phyloP scores from a whole-genome alignment of 2,888 invertebrate species.

The Orchesellides sinensis region DNA sequence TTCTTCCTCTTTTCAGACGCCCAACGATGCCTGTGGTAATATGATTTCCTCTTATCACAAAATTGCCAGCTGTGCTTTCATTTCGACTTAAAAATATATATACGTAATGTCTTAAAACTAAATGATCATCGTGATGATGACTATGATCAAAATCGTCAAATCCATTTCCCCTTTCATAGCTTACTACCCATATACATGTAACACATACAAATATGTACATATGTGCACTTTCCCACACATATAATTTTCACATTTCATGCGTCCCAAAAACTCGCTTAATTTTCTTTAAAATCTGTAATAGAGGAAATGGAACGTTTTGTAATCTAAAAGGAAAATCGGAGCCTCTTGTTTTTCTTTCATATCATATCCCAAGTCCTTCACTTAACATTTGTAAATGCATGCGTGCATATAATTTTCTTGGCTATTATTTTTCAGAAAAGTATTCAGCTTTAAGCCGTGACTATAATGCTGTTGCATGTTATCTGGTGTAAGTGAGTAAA shows the following conservation, averaged over 20 bases:
- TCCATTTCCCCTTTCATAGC: constrained; percentile 19
- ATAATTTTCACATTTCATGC: constrained; percentile 35
- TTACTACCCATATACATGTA: not conserved
- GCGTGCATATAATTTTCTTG: not conserved
- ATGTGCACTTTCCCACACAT: not conserved
- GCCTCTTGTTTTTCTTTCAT: too few relatives aligned
- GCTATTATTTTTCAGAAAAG: not conserved
- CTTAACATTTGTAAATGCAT: not conserved
- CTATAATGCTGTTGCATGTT: constrained; percentile 7
- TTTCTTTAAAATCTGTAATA: constrained; percentile 14
- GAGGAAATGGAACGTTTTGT: not conserved
- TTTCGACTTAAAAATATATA: not conserved
- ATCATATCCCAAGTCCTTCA: not conserved
- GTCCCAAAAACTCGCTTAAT: not conserved
- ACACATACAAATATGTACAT: not conserved
- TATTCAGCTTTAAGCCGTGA: not conserved
- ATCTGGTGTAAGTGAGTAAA: not conserved
- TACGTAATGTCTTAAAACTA: not conserved
- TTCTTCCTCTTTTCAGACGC: too few relatives aligned
- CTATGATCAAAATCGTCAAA: constrained; percentile 40
- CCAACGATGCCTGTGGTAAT: constrained; percentile 34
- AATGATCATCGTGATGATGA: not conserved
- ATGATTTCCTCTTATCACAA: constrained; percentile 40
- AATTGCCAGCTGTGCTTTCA: constrained; percentile 9
- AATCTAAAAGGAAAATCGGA: not conserved